phyloP scores from a whole-genome alignment of 2,797 vertebrate species.

The Danio aesculapii region DNA sequence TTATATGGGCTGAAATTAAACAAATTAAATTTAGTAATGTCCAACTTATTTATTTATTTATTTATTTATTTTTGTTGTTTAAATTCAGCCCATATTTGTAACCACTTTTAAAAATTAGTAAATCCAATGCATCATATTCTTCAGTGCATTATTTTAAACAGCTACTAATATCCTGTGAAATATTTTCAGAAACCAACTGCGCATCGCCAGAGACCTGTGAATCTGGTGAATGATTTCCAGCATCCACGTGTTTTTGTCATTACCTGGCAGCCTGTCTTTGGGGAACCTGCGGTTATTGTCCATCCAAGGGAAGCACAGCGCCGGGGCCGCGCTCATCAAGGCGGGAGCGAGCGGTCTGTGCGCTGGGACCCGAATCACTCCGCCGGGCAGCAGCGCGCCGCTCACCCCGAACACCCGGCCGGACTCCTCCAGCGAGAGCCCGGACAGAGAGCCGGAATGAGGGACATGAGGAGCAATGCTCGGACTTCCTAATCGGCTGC shows the following conservation, averaged over 20 bases:
- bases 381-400: constrained; percentile 88
- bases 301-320: constrained; percentile 97
- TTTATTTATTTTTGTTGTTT: too few species aligned
- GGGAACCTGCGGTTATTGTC: constrained; percentile 92
- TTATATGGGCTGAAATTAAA: too few species aligned
- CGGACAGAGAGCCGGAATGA: constrained; percentile 87
- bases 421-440: constrained; percentile 88
- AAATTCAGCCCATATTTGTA: too few species aligned
- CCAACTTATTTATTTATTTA: too few species aligned
- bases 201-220: not conserved
- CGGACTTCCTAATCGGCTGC: constrained; percentile 85
- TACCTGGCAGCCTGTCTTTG: constrained; percentile 96
- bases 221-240: not conserved
- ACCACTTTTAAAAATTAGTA: too few species aligned
- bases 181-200: not conserved
- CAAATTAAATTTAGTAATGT: too few species aligned
- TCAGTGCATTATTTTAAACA: too few species aligned
- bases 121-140: too few species aligned
- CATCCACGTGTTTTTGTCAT: constrained; percentile 37
- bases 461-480: constrained; percentile 84
- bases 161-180: too few species aligned
- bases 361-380: constrained; percentile 95
- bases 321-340: constrained; percentile 85
- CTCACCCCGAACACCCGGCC: constrained; percentile 87
- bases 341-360: constrained; percentile 92